phyloP scores from a whole-genome alignment of 2,797 vertebrate genomes.

The Alca torda region DNA sequence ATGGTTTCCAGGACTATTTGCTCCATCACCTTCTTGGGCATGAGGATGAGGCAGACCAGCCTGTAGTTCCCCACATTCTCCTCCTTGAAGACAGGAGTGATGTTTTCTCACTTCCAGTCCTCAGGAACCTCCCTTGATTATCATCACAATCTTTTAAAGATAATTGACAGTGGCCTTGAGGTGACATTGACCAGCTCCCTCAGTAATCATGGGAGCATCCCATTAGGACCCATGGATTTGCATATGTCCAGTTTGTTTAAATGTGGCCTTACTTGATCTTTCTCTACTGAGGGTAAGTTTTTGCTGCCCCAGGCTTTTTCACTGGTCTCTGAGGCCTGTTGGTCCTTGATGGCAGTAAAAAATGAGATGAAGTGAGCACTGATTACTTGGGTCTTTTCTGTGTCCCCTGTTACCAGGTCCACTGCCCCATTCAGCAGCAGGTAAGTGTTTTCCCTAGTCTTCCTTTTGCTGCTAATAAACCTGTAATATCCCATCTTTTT shows the following conservation, averaged over 20 bases:
- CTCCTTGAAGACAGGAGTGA: background rate
- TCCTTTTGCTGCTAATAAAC: background rate
- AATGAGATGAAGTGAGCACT: background rate
- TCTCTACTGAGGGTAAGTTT: background rate
- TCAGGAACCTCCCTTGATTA: background rate
- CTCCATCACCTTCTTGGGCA: background rate
- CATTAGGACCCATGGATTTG: background rate
- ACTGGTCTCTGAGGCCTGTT: background rate
- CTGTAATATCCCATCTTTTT: background rate
- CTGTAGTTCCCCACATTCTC: background rate
- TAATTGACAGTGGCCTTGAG: background rate
- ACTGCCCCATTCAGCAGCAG: background rate
- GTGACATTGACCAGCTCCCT: background rate
- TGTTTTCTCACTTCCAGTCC: background rate
- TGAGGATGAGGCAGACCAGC: background rate
- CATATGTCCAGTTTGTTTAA: background rate
- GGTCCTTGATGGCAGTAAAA: background rate
- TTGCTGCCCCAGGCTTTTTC: background rate
- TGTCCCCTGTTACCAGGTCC: background rate
- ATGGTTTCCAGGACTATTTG: background rate
- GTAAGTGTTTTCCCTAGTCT: background rate
- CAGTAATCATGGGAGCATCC: background rate
- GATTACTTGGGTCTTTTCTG: background rate
- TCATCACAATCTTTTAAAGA: background rate
- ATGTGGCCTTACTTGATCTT: background rate